A percentile compares a stretch with the other conserved stretches of the same genome.
Evolutionary conservation across 2,888 invertebrate species (phyloP).

Genomic region (Periphyllus acericola): DNA sequence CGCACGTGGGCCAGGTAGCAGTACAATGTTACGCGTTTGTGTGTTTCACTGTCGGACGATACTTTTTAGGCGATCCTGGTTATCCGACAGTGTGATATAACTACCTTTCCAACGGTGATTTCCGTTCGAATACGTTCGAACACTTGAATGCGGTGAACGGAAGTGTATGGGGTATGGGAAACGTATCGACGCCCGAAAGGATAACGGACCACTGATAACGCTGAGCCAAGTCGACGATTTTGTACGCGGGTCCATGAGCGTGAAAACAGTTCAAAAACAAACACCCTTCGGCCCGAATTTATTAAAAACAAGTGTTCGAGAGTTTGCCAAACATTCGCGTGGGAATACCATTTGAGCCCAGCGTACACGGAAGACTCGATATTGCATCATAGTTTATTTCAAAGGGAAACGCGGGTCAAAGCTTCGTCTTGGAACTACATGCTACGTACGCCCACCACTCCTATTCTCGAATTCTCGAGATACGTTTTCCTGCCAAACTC

Average conservation of each 20-base stretch:
- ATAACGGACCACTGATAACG: neutral
- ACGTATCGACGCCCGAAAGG: neutral
- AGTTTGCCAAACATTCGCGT: neutral
- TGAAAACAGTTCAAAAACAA: neutral
- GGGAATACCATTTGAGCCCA: neutral
- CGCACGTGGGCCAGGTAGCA: no score
- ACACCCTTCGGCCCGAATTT: neutral
- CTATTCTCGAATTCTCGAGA: neutral
- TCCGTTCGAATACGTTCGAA: no score
- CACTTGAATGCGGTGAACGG: no score
- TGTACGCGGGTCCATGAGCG: neutral
- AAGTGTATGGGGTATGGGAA: no score
- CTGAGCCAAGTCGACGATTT: neutral
- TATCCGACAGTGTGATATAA: no score
- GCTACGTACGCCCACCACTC: neutral
- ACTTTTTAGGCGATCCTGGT: no score
- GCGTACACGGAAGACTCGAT: slow-evolving; percentile 3
- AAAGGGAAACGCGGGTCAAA: slow-evolving; percentile 1
- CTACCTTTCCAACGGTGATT: no score
- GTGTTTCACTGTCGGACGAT: no score
- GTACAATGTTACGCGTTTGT: no score
- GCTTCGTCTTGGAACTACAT: neutral
- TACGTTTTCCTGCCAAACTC: neutral
- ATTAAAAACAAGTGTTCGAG: slow-evolving; percentile 6
- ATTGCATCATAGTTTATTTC: neutral